Percentiles rank a stretch among this genome's conserved stretches.
Evolutionary conservation across 2,113 vertebrate species (phyloP).

Genomic region (Gila orcuttii): DNA sequence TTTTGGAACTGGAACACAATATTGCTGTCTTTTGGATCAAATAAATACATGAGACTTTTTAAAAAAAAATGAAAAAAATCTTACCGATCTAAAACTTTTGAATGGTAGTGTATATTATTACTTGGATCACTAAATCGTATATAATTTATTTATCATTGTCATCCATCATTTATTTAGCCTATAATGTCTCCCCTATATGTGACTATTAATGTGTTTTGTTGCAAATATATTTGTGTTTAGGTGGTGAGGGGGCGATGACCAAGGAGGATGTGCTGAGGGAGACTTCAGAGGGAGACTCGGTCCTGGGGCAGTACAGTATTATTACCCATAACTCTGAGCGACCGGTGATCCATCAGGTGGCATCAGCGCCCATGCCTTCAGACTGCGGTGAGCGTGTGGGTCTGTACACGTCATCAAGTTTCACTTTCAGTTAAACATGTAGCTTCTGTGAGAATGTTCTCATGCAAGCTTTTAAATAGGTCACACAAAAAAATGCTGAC

Average conservation of each 20-base stretch:
- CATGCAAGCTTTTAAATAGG: neutral
- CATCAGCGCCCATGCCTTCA: slow-evolving; percentile 92
- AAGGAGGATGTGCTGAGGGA: slow-evolving; percentile 77
- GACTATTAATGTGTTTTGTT: neutral
- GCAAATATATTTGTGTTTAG: slow-evolving; percentile 38
- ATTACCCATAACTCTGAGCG: slow-evolving; percentile 72
- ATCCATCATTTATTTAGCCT: neutral
- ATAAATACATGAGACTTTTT: too few relatives aligned
- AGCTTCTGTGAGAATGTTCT: neutral
- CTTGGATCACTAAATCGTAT: neutral
- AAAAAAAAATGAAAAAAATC: too few relatives aligned
- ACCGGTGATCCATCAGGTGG: slow-evolving; percentile 87
- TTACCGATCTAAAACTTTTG: too few relatives aligned
- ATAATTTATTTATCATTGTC: neutral
- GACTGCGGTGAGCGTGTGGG: slow-evolving; percentile 84
- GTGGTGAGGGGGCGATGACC: slow-evolving; percentile 76
- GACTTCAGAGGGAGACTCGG: slow-evolving; percentile 75
- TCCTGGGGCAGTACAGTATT: slow-evolving; percentile 73
- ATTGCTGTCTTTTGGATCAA: too few relatives aligned
- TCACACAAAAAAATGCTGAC: slow-evolving; percentile 5
- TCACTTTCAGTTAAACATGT: neutral
- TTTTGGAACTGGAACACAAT: too few relatives aligned
- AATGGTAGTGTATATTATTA: too few relatives aligned
- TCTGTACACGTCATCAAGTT: neutral
- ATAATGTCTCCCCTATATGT: neutral